Evolutionary conservation across 2,797 vertebrate genomes (phyloP), one percentile per base, ranked within the genome.

Genomic region (Cyclura pinguis): DNA sequence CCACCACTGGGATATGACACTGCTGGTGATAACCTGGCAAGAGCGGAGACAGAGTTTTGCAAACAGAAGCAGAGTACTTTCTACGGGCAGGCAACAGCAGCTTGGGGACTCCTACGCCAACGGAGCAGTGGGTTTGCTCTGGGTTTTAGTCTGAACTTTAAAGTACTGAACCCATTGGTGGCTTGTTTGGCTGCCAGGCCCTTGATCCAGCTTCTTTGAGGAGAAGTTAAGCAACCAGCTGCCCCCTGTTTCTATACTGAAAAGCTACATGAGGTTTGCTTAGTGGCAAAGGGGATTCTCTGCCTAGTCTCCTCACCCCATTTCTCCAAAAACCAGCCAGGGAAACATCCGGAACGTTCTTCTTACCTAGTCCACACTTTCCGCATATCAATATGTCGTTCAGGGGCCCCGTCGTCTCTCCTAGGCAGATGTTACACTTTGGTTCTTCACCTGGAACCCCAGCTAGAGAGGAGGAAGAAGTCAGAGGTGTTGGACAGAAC

Each of bases 381-480:
- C 99, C 99, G 18, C 99, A 99, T 96, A 99, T 98, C 92, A 99
- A 98, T 94, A 99, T 99, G 86, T 98, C 98, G 76, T 98, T 98
- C 92, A 96, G 96, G 3, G 98, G 96, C 1, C 96, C 96, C 0
- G 97, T 97, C 0, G 97, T 98, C 95, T 95, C 97, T 92, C 98
- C 98, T 89, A 97, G 96, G 94, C 99, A 99, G 94, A 99, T 91
- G 1, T 97, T 98, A 94, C 99, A 99, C 91, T 98, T 98, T 74
- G 98, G 98, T 89, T 99, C 98, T 96, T 99, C 98, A 62, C 98
- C 98, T 0, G 99, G 99, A 69, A 99, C 97, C 0, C 99, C 99
- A 47, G 99, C 99, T 99, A 96, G 0, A 78, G 84, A 92, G 0
- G 16, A 80, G 24, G 50, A 64, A 78, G 9, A 3, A 0, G 52